Base-by-base conservation (phyloP, 2,888 invertebrate species). In the Drosophila anceps region DNA sequence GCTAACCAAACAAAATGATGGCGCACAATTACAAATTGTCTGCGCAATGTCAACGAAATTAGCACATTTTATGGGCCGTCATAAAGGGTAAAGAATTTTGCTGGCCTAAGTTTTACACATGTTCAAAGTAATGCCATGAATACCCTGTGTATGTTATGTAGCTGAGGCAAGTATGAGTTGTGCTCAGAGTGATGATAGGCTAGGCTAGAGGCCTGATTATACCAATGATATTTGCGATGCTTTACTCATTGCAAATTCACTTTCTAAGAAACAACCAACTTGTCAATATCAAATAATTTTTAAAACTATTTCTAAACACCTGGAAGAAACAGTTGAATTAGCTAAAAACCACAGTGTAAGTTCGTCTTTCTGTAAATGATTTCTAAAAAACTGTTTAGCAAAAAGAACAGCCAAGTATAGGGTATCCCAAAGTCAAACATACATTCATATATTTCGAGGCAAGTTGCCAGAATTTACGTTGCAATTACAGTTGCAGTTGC, bases 11-110 rank as follows among this genome's bases (percentile, higher is more conserved):
- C 24, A 27, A 70, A 75, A 68, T 69, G 62, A 71, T 65, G 24
- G 71, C 64, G 44, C 62, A 60, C 82, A 68, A 72, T 82, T 79
- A 65, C 58, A 78, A 84, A 82, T 79, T 78, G 84, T 84, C 83
- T 83, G 71, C 75, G 72, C 69, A 76, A 78, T 81, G 82, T 82
- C 85, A 79, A 48, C 61, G 55, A 71, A 81, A 84, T 90, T 82
- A 88, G 79, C 80, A 62, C 69, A 73, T 72, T 79, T 83, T 81
- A 83, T 83, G 82, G 50, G 44, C 61, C 57, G 70, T 66, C 59
- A 73, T 72, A 69, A 79, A 55, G 53, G 48, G 31, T 18, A 33
- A 15, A 46, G 53, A 27, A 58, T 61, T 50, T 64, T 39, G 61
- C 13, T 18, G 53, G 60, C 66, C 58, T 20, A 33, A 61, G 57